Conservation (phyloP, 2,113 vertebrate genomes). For the Tringa solitaria region DNA sequence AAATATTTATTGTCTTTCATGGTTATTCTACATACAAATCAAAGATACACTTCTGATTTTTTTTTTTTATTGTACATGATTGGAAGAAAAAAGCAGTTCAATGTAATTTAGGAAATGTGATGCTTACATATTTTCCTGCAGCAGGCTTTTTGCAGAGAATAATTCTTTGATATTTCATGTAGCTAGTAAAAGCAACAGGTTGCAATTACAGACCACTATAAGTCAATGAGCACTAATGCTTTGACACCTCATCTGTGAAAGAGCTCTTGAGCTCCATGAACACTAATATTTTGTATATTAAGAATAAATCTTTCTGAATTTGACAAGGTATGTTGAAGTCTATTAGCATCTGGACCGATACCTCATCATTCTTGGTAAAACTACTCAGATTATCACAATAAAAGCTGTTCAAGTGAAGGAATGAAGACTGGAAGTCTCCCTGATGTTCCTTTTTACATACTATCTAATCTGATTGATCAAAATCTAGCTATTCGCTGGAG, state of each 20-base stretch:
- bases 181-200: neutral
- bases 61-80: neutral
- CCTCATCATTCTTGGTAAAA: neutral
- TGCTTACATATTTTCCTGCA: neutral
- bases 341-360: neutral
- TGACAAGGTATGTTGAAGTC: neutral
- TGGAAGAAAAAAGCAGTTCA: neutral
- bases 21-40: neutral
- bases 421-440: neutral
- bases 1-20: neutral
- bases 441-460: accelerated
- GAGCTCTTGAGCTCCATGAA: neutral
- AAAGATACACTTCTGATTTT: neutral
- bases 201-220: neutral
- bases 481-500: neutral
- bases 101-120: neutral
- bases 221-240: neutral
- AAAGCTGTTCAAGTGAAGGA: neutral
- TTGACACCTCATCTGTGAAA: neutral
- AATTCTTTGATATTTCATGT: neutral
- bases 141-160: neutral
- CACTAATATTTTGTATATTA: neutral
- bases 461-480: neutral
- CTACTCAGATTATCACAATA: neutral
- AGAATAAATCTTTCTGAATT: neutral